Conservation (phyloP, 2,797 vertebrate genomes). For the Dermochelys coriacea region DNA sequence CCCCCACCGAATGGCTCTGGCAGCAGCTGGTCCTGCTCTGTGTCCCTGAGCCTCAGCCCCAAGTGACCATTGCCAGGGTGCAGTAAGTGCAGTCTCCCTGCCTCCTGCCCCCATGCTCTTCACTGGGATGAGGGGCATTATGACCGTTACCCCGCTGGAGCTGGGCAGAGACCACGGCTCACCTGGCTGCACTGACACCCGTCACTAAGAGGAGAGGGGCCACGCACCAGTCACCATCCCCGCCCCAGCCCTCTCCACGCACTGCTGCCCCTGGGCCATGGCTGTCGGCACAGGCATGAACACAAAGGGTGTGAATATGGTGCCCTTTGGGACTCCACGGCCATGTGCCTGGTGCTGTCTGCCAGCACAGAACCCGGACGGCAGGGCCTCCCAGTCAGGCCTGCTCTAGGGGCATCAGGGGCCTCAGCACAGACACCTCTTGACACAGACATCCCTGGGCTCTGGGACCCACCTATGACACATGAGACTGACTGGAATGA, state of each 20-base stretch:
- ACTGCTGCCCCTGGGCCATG: neutral
- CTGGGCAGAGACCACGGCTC: neutral
- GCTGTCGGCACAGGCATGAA: neutral
- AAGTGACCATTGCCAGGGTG: neutral
- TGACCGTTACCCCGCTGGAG: no score
- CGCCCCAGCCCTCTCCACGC: accelerated
- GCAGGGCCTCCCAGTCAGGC: neutral
- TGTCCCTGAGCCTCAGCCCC: no score
- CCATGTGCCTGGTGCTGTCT: neutral
- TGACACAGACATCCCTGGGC: neutral
- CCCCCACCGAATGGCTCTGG: neutral
- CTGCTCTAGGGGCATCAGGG: no score
- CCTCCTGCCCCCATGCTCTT: neutral
- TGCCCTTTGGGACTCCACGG: neutral
- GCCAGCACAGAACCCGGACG: neutral
- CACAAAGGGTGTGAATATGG: no score
- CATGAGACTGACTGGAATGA: neutral
- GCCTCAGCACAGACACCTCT: no score
- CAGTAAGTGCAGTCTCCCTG: neutral
- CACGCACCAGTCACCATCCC: no score
- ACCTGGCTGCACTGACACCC: neutral
- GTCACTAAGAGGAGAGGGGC: neutral
- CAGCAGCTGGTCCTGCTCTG: neutral
- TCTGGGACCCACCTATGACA: neutral
- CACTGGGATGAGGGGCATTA: neutral